phyloP scores from a whole-genome alignment of 2,888 invertebrate genomes.

The Neoascia interrupta region DNA sequence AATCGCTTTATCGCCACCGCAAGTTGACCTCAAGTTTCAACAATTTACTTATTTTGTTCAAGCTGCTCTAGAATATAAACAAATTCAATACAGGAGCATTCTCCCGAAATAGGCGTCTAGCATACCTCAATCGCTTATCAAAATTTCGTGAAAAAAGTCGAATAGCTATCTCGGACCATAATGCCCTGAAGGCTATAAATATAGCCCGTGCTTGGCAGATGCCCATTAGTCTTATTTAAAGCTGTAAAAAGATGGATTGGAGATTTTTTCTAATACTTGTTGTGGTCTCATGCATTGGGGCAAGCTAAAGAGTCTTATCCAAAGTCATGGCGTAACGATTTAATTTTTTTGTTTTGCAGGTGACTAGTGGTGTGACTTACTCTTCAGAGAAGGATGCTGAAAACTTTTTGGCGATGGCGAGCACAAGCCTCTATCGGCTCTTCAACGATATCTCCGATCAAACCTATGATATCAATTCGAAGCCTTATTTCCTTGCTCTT shows the following conservation, averaged over 20 bases:
- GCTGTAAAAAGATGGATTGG: constrained; percentile 40
- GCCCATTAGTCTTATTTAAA: not conserved
- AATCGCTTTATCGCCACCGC: no score
- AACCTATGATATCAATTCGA: constrained; percentile 74
- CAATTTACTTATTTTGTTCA: not conserved
- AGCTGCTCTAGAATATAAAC: not conserved
- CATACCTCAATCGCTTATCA: not conserved
- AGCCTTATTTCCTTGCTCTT: constrained; percentile 75
- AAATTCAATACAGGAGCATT: not conserved
- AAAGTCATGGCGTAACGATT: no score
- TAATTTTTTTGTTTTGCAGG: constrained; percentile 5
- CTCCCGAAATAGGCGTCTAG: not conserved
- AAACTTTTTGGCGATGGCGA: constrained; percentile 74
- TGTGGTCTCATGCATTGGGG: not conserved
- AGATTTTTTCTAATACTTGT: constrained; percentile 6
- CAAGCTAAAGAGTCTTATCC: constrained; percentile 11
- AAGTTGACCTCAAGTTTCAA: no score
- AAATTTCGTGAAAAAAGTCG: not conserved
- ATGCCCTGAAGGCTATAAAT: constrained; percentile 29
- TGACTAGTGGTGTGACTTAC: constrained; percentile 40
- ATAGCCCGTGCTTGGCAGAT: not conserved
- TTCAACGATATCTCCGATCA: constrained; percentile 76
- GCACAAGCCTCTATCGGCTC: constrained; percentile 73
- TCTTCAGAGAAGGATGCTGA: constrained; percentile 73
- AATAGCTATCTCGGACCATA: no score